These are phyloP conservation scores for Anarsia innoxiella DNA, from an alignment of 2,888 invertebrate species.

Conservation along the genomic window DNA sequence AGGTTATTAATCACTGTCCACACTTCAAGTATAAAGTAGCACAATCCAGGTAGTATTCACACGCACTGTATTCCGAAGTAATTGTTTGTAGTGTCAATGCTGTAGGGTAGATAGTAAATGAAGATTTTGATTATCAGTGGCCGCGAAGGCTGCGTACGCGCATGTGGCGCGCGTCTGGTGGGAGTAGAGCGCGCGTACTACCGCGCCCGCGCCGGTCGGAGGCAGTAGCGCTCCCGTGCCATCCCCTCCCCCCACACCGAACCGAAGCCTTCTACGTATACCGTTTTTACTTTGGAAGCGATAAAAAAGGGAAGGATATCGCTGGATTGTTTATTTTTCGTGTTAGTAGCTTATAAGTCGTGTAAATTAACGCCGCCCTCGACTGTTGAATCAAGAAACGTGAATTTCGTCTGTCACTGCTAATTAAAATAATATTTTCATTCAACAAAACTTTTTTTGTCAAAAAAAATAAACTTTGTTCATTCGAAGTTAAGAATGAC, in stretches of 20 bases:
- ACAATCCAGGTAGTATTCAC: slow-evolving; percentile 25
- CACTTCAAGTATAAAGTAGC: slow-evolving; percentile 20
- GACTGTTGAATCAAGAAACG: slow-evolving; percentile 39
- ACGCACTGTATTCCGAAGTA: slow-evolving; percentile 59
- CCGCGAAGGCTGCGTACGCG: slow-evolving; percentile 57
- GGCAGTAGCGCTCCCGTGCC: slow-evolving; percentile 71
- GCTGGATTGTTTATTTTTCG: slow-evolving; percentile 67
- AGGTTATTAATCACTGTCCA: slow-evolving; percentile 18
- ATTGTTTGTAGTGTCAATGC: slow-evolving; percentile 21
- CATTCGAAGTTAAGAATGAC: neutral
- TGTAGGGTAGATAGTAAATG: slow-evolving; percentile 27
- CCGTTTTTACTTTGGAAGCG: slow-evolving; percentile 60
- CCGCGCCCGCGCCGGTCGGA: slow-evolving; percentile 51
- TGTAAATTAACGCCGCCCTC: slow-evolving; percentile 66
- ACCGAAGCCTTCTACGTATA: slow-evolving; percentile 58
- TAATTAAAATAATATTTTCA: slow-evolving; percentile 42
- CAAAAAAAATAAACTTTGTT: no score
- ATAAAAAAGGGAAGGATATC: slow-evolving; percentile 71
- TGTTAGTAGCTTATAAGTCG: slow-evolving; percentile 70
- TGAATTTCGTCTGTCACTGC: slow-evolving; percentile 45
- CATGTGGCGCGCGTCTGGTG: slow-evolving; percentile 58
- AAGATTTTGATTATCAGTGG: slow-evolving; percentile 32
- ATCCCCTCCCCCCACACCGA: slow-evolving; percentile 28
- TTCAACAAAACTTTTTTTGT: neutral
- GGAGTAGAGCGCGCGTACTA: slow-evolving; percentile 70